Conservation (phyloP, 2,888 invertebrate genomes). For the Drosophila anomalipes region DNA sequence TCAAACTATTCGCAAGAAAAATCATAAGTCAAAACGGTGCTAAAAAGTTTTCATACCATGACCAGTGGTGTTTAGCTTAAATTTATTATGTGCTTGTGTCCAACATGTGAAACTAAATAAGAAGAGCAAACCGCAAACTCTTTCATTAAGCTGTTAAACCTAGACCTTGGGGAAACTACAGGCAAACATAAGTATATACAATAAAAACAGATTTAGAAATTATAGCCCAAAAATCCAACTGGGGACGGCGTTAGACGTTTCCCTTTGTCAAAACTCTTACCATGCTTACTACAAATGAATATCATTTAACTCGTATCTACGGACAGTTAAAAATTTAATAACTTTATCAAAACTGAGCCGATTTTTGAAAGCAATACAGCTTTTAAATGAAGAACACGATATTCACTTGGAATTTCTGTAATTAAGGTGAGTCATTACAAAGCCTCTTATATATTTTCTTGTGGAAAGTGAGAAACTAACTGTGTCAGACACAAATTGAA, state of each 20-base stretch:
- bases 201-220: neutral
- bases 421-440: neutral
- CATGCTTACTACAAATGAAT: neutral
- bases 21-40: conserved; percentile 4
- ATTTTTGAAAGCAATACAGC: neutral
- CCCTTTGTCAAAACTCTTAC: neutral
- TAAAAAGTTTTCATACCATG: conserved; percentile 9
- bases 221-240: neutral
- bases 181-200: neutral
- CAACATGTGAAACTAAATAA: neutral
- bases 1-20: neutral
- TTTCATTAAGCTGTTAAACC: neutral
- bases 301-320: neutral
- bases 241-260: neutral
- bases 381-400: neutral
- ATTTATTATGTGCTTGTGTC: neutral
- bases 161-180: neutral
- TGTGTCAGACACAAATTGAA: conserved; percentile 36
- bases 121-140: neutral
- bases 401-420: neutral
- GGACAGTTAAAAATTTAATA: neutral
- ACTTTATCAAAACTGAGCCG: neutral
- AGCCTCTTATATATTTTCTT: neutral
- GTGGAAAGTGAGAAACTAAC: neutral
- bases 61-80: neutral